Base-by-base conservation (phyloP, 2,797 vertebrate species). In the Manis javanica region DNA sequence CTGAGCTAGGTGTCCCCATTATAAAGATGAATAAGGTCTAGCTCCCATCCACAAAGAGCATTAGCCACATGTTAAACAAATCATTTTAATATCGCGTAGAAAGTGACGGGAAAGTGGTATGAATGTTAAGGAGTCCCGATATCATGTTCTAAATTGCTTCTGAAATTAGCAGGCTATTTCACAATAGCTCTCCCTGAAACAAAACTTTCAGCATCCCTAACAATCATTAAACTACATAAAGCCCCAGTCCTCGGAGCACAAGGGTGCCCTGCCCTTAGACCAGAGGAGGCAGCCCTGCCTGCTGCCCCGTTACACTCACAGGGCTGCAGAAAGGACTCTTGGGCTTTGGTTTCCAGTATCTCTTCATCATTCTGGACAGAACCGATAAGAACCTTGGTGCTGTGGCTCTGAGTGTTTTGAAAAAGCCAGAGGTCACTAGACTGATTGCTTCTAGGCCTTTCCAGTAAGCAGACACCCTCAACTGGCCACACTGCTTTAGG, bases 221-320 rank as follows among this genome's bases (percentile, higher is more conserved):
- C 23, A 63, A 55, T 66, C 63, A 3, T 57, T 23, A 42, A 77
- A 16, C n/a, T 24, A 12, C 49, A 7, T 13, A 15, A 64, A 53
- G 53, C 34, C 59, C 29, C 7, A 0, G 10, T 69, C n/a, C 55
- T 57, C 12, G 6, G 21, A 63, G 21, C 21, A 24, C 5, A 23
- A 6, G 0, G 0, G 11, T 5, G 4, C 57, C 21, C 39, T 5
- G 4, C 57, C 21, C 39, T 82, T 3, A 51, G 57, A 23, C 26
- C 6, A 12, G n/a, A 57, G 63, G 0, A 64, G 39, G 9, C 7
- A 24, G 49, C 1, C 23, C 15, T 1, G 9, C 2, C 6, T 5
- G 2, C 8, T 21, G 6, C 18, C 14, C 34, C 5, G 0, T 26
- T 19, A 21, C 0, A 11, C 90, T 53, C 9, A 19, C 4, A 3